Base-by-base conservation (phyloP, 2,888 invertebrate species). In the Hemaris fuciformis region DNA sequence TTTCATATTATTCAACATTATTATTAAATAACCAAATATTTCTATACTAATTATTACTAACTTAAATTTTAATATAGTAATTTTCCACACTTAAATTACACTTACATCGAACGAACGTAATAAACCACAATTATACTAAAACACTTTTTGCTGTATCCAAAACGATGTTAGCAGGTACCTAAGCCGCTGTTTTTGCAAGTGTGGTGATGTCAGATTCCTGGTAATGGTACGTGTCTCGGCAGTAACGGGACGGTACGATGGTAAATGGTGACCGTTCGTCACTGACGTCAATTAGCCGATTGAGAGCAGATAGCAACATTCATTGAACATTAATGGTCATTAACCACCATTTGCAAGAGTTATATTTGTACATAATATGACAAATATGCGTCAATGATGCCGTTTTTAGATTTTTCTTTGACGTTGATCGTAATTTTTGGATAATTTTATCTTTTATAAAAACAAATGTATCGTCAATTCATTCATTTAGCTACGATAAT, bases 221-320 rank as follows among this genome's bases (percentile, higher is more conserved):
- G 72, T 71, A 73, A 64, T 69, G 76, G 77, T 76, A 76, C 74
- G 74, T 69, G 72, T 70, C 64, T 76, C 69, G 66, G 66, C 69
- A 64, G 68, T 82, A 84, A 84, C 81, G 80, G 81, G 67, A 74
- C 73, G 63, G 58, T 71, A 62, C 38, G 59, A 62, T 63, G 61
- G 63, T 70, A 70, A 70, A 70, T 68, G 71, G 65, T 66, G 65
- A 57, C 73, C 27, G 31, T 10, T 73, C 72, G 77, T 77, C 75
- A 74, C 69, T 69, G 62, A 76, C 79, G 84, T 82, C 80, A 83
- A 83, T 85, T 83, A 83, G 72, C 68, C 68, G 81, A 84, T 83
- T 76, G 76, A 66, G 65, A 66, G 62, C 62, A 61, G 75, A 78
- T 77, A 75, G 66, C 67, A 66, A 66, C 62, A 61, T 69, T 63